Conservation (phyloP, 2,113 vertebrate species). For the Pomatostomus ruficeps region DNA sequence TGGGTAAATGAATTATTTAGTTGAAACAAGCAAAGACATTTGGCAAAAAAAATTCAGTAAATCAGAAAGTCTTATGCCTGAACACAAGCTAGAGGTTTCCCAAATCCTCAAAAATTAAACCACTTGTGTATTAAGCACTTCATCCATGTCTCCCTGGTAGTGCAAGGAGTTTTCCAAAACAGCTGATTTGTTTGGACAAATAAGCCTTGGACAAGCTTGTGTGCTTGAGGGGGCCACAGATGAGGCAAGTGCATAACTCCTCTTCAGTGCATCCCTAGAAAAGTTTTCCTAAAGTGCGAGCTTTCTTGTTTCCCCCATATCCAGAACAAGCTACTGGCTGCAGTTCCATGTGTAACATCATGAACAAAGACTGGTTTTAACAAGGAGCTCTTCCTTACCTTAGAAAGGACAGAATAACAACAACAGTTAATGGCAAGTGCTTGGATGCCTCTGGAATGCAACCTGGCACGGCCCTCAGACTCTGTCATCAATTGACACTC, state of each 20-base stretch:
- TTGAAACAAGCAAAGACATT: background rate
- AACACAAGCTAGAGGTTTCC: background rate
- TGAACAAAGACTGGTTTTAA: background rate
- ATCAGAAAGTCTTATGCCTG: background rate
- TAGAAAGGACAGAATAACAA: background rate
- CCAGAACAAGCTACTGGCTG: background rate
- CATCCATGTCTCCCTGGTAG: background rate
- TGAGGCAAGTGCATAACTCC: background rate
- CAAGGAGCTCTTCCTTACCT: background rate
- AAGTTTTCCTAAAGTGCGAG: background rate
- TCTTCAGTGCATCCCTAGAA: background rate
- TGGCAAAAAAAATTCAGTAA: background rate
- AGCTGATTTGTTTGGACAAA: background rate
- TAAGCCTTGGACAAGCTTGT: background rate
- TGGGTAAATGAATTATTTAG: background rate
- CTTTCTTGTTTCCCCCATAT: background rate
- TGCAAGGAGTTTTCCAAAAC: background rate
- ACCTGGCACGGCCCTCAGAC: background rate
- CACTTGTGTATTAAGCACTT: background rate
- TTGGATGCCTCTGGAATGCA: background rate
- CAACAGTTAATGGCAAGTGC: background rate
- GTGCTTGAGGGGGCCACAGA: background rate
- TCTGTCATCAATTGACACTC: background rate
- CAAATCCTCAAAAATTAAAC: background rate
- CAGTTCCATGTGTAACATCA: fast-evolving